Percentiles rank a stretch among this genome's conserved stretches.
Conservation (phyloP, 2,113 vertebrate genomes). For the Suncus etruscus region DNA sequence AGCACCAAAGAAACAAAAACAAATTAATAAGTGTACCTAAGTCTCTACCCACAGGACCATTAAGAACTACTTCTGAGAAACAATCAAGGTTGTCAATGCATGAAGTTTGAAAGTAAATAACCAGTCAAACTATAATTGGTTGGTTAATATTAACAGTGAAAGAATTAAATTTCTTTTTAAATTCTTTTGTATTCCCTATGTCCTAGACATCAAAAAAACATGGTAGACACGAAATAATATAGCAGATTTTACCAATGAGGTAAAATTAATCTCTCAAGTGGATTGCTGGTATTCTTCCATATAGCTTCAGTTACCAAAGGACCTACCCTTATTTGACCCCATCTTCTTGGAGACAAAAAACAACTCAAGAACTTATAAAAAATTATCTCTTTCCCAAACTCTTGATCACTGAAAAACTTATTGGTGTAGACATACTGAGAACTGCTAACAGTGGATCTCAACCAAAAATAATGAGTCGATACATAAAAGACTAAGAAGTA, state of each 20-base stretch:
- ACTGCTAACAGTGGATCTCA: slow-evolving; percentile 36
- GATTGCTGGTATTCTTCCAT: not conserved
- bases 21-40: too few species aligned
- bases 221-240: not conserved
- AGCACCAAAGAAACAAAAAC: too few species aligned
- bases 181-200: not conserved
- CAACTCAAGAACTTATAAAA: slow-evolving; percentile 8
- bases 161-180: slow-evolving; percentile 15
- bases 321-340: not conserved
- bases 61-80: not conserved
- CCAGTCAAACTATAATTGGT: not conserved
- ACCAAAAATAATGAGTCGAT: slow-evolving; percentile 31
- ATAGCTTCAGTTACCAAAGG: not conserved
- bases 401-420: slow-evolving; percentile 38
- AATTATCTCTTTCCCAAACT: not conserved
- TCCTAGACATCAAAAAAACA: not conserved
- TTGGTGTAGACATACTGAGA: not conserved
- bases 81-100: not conserved
- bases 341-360: not conserved
- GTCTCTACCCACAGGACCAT: too few species aligned
- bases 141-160: not conserved
- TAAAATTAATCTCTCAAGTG: slow-evolving; percentile 10
- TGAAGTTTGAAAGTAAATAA: not conserved
- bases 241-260: not conserved
- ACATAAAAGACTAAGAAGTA: slow-evolving; percentile 19